phyloP scores from a whole-genome alignment of 2,797 vertebrate species.

The Cryptoprocta ferox region DNA sequence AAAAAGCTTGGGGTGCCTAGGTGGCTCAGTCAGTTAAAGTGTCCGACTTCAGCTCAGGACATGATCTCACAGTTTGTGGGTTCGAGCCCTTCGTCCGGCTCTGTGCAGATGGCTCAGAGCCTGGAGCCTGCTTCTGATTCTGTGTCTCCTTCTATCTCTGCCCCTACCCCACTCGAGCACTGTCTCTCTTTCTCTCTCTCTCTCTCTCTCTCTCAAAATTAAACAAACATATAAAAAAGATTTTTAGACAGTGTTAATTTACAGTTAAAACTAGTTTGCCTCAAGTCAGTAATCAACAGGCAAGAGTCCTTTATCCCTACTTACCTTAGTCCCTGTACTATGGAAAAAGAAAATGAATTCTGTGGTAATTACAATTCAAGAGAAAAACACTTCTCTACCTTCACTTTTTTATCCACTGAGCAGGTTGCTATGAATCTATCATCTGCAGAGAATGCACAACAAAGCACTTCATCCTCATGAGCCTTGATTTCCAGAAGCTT shows the following conservation, averaged over 20 bases:
- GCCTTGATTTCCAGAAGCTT: slow-evolving; percentile 92
- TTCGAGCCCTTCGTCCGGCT: no score
- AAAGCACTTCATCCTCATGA: slow-evolving; percentile 96
- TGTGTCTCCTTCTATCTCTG: no score
- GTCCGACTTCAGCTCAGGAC: no score
- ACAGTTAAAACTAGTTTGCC: background rate
- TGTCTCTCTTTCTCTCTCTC: no score
- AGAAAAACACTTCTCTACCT: slow-evolving; percentile 87
- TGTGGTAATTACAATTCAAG: slow-evolving; percentile 16
- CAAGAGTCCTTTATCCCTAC: background rate
- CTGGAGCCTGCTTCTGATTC: no score
- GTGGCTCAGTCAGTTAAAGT: background rate
- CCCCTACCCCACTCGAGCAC: no score
- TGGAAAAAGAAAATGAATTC: slow-evolving; percentile 49
- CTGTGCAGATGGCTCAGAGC: no score
- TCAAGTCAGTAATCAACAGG: background rate
- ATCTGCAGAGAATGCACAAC: slow-evolving; percentile 95
- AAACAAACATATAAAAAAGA: background rate
- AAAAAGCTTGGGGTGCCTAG: background rate
- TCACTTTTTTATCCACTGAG: slow-evolving; percentile 95
- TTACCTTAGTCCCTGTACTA: background rate
- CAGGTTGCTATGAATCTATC: slow-evolving; percentile 94
- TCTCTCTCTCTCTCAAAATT: no score
- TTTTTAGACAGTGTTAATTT: slow-evolving; percentile 26
- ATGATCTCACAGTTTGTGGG: no score